phyloP scores from a whole-genome alignment of 2,888 invertebrate genomes.

The Machimus atricapillus region DNA sequence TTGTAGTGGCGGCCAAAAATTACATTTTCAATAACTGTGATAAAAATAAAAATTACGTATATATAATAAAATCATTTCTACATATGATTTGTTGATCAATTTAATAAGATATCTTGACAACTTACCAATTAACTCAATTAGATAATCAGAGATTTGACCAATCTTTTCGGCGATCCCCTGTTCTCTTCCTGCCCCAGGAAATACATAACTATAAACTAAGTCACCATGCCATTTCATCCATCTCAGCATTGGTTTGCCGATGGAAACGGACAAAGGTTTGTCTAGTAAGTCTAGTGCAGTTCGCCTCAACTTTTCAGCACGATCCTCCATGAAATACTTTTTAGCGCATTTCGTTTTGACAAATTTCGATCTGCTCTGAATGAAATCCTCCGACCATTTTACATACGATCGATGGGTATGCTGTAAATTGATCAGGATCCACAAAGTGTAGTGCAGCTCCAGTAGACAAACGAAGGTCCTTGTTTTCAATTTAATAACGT shows the following conservation, averaged over 20 bases:
- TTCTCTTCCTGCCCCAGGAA: constrained; percentile 54
- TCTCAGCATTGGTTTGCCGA: constrained; percentile 52
- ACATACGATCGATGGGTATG: constrained; percentile 54
- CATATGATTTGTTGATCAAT: not conserved
- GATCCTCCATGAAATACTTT: constrained; percentile 57
- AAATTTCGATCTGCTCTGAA: constrained; percentile 55
- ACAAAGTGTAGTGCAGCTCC: constrained; percentile 58
- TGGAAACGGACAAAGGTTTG: constrained; percentile 52
- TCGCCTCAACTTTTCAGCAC: constrained; percentile 53
- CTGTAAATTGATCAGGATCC: constrained; percentile 56
- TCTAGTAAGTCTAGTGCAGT: constrained; percentile 51
- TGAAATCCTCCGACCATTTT: constrained; percentile 55
- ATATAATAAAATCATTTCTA: not conserved
- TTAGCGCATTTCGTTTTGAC: constrained; percentile 57
- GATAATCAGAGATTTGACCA: constrained; percentile 40
- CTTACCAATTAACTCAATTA: constrained; percentile 52
- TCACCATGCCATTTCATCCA: constrained; percentile 53
- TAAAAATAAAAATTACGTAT: constrained; percentile 39
- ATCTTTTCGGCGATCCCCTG: constrained; percentile 54
- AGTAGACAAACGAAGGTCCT: constrained; percentile 57
- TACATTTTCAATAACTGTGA: too few relatives aligned
- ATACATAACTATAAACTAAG: constrained; percentile 56
- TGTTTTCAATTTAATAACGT: constrained; percentile 55
- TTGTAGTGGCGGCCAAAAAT: too few relatives aligned
- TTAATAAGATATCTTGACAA: not conserved